These are phyloP conservation scores for Erinaceus europaeus DNA, from an alignment of 2,113 vertebrate species.

Conservation along the genomic window DNA sequence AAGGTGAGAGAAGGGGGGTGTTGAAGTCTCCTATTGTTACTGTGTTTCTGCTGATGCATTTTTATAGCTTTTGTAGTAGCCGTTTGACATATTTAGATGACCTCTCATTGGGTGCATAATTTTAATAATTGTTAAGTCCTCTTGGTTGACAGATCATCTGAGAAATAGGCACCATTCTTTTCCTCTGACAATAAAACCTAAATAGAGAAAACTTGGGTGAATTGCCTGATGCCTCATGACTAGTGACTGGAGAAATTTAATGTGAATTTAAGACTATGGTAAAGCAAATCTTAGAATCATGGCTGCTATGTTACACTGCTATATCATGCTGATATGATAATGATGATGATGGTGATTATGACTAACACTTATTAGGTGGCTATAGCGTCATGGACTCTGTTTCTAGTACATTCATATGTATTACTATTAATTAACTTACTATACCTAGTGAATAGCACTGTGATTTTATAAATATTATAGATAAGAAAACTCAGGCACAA, in stretches of 20 bases:
- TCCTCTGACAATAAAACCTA: neutral
- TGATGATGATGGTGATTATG: neutral
- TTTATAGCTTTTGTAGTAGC: too few species aligned
- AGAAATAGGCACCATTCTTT: neutral
- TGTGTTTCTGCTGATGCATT: too few species aligned
- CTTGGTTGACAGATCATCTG: too few species aligned
- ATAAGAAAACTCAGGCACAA: neutral
- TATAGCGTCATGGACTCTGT: neutral
- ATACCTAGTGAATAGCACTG: too few species aligned
- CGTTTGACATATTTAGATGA: too few species aligned
- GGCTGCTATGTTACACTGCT: accelerated
- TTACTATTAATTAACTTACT: neutral
- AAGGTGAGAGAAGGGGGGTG: too few species aligned
- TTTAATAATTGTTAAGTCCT: too few species aligned
- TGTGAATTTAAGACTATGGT: neutral
- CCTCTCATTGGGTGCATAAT: too few species aligned
- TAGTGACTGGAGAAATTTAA: neutral
- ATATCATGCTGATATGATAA: neutral
- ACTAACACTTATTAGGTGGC: neutral
- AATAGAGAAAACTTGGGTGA: neutral
- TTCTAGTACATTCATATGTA: neutral
- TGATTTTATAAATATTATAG: neutral
- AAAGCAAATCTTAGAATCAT: neutral
- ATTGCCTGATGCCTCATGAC: neutral
- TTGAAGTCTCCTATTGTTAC: too few species aligned